phyloP scores from a whole-genome alignment of 2,797 vertebrate genomes.

The Myotis planiceps region DNA sequence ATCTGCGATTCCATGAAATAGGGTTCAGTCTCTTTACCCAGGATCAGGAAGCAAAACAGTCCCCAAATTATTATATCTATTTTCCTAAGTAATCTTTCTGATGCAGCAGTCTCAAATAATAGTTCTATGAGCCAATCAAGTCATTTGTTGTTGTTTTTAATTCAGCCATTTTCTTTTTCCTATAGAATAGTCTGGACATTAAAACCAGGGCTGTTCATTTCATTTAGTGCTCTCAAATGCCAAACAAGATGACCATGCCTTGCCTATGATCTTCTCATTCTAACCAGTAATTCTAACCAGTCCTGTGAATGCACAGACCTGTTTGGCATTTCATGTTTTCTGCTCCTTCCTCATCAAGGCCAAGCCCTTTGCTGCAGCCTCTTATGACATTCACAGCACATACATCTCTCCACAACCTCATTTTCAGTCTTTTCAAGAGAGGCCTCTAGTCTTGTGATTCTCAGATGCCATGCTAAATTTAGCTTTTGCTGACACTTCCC shows the following conservation, averaged over 20 bases:
- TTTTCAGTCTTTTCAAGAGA: constrained; percentile 44
- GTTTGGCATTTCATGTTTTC: constrained; percentile 39
- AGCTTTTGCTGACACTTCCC: constrained; percentile 67
- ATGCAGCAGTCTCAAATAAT: background rate
- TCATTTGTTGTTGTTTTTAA: background rate
- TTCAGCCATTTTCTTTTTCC: background rate
- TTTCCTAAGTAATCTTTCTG: background rate
- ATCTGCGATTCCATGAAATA: constrained; percentile 18
- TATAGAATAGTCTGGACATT: background rate
- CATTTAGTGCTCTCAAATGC: background rate
- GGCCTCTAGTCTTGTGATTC: constrained; percentile 64
- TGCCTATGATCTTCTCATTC: background rate
- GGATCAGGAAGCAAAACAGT: background rate
- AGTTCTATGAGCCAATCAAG: background rate
- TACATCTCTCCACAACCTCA: constrained; percentile 5
- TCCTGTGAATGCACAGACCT: background rate
- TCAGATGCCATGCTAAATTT: constrained; percentile 73
- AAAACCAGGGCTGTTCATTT: constrained; percentile 3
- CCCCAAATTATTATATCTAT: constrained; percentile 2
- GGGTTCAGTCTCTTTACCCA: background rate
- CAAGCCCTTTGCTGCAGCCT: background rate
- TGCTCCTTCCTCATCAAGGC: constrained; percentile 16
- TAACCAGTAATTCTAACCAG: background rate
- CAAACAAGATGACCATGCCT: background rate
- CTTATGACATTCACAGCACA: constrained; percentile 49